Evolutionary conservation across 2,797 vertebrate species (phyloP), one percentile per base, ranked within the genome.

Genomic region (Lepilemur septentrionalis): DNA sequence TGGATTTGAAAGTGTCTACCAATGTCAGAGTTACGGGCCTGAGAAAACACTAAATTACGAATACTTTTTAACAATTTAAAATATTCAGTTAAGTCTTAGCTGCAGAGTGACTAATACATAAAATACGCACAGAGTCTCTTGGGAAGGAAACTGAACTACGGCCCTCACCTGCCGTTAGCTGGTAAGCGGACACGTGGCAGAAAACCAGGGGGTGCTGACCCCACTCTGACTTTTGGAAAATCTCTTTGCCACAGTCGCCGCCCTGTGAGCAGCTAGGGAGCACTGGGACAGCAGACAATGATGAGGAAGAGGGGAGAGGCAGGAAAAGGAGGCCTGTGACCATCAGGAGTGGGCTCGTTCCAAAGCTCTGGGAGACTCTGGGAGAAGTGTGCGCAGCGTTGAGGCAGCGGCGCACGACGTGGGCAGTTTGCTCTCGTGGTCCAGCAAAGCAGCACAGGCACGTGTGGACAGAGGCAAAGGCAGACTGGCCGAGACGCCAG

Each of bases 21-120:
- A 82, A 95, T 63, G 69, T 89, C 89, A 93, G 85, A 96, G 93
- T 75, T 80, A 94, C 80, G 65, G 92, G 94, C 97, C 98, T 98
- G 95, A 98, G 97, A 97, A 95, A 98, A 96, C 61, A 95, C 92
- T 65, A 65, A 32, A 94, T 84, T 69, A 94, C 96, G 97, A 94
- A 96, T 97, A 96, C 97, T 92, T 93, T 97, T 80, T 85, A 97
- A 96, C 96, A 96, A 97, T 96, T 95, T 98, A 96, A 98, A 98
- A 97, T 97, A 97, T 95, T 93, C 88, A 97, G 97, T 97, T 97
- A 97, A 98, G 97, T 97, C 97, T 97, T 97, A 96, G 98, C 97
- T 98, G 97, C 98, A 98, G 97, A 97, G 97, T 89, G 98, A 98
- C 97, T 97, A 98, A 98, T 98, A 97, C 98, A 98, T 98, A 97